These are phyloP conservation scores for Pogonocichla stellata DNA, from an alignment of 2,113 vertebrate species.

Conservation along the genomic window DNA sequence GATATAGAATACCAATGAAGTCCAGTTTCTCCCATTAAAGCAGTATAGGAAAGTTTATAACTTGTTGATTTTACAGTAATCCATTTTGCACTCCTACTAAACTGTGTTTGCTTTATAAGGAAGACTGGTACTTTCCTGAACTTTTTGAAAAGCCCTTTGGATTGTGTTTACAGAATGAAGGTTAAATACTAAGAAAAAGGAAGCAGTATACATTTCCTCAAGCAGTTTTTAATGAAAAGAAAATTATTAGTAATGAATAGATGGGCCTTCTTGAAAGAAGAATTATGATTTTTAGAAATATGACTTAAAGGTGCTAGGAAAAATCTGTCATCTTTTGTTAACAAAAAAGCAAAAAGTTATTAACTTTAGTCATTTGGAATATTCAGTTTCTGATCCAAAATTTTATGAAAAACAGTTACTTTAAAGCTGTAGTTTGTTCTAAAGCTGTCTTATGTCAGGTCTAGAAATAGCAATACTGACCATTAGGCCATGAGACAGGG, in stretches of 20 bases:
- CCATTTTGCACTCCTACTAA: neutral
- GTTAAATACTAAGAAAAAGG: slow-evolving; percentile 35
- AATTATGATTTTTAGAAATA: slow-evolving; percentile 27
- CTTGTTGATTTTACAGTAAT: neutral
- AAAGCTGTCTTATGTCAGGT: neutral
- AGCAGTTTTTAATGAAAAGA: neutral
- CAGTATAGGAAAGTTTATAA: neutral
- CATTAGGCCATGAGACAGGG: neutral
- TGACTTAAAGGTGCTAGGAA: slow-evolving; percentile 26
- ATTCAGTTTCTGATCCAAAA: neutral
- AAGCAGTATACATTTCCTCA: neutral
- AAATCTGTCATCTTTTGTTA: slow-evolving; percentile 43
- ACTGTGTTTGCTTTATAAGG: neutral
- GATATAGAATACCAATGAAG: neutral
- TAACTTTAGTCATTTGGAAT: neutral
- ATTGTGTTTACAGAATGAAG: slow-evolving; percentile 12
- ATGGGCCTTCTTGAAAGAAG: slow-evolving; percentile 4
- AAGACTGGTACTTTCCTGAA: neutral
- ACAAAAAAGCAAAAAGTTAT: neutral
- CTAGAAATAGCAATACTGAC: slow-evolving; percentile 27
- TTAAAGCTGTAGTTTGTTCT: slow-evolving; percentile 7
- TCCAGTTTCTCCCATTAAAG: neutral
- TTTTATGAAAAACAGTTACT: neutral
- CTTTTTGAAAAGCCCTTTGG: slow-evolving; percentile 23
- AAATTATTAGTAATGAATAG: slow-evolving; percentile 14